A percentile compares a stretch with the other conserved stretches of the same genome.
These are phyloP conservation scores for Eleginops maclovinus DNA, from an alignment of 2,113 vertebrate species.

Conservation along the genomic window DNA sequence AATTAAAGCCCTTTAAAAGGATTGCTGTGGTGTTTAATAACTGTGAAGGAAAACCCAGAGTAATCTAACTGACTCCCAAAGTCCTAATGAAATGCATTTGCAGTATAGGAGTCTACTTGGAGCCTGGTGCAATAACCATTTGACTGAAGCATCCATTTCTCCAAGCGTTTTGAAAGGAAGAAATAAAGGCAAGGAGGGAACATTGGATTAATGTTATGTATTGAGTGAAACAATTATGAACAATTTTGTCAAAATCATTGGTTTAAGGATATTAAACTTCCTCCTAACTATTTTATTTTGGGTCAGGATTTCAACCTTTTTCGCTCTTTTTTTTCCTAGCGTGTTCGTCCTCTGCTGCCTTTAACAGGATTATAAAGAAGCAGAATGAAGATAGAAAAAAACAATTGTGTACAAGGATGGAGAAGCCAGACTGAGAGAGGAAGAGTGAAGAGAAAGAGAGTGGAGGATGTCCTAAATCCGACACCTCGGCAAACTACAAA, in stretches of 20 bases:
- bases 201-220: not conserved
- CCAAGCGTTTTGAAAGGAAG: not conserved
- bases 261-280: not conserved
- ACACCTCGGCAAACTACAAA: constrained; percentile 40
- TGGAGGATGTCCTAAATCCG: constrained; percentile 33
- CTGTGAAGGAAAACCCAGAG: constrained; percentile 29
- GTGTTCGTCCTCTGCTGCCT: not conserved
- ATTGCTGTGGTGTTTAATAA: constrained; percentile 40
- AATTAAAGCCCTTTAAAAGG: constrained; percentile 42
- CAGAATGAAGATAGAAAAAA: constrained; percentile 40
- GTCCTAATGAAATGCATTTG: constrained; percentile 41
- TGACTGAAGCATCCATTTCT: constrained; percentile 4
- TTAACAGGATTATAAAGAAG: constrained; percentile 35
- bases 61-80: constrained; percentile 44
- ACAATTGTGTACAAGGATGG: constrained; percentile 1
- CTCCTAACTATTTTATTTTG: not conserved
- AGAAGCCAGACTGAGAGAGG: constrained; percentile 15
- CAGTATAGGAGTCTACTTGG: constrained; percentile 25
- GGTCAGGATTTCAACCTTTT: not conserved
- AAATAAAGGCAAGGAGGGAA: not conserved
- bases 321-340: not conserved
- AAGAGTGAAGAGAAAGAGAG: constrained; percentile 7
- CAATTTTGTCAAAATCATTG: not conserved
- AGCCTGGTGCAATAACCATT: constrained; percentile 4
- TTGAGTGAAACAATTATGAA: not conserved